Percentiles rank a stretch among this genome's conserved stretches.
Evolutionary conservation across 2,888 invertebrate species (phyloP).

Genomic region (Pseudolycoriella hygida): DNA sequence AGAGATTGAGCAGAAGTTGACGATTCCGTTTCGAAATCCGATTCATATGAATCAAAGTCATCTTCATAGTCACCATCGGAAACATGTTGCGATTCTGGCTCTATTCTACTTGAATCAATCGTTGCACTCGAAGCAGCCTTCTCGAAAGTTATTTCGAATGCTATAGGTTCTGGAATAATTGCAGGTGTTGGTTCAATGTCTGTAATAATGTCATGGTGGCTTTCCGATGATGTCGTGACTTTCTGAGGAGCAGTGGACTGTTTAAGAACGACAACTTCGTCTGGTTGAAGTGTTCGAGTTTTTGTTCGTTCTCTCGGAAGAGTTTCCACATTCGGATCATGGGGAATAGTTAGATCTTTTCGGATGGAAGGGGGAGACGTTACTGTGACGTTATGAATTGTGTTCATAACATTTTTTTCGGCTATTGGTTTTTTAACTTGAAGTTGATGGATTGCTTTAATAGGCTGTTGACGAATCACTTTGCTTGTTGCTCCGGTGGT

Average conservation of each 20-base stretch:
- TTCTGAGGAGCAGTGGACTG: neutral
- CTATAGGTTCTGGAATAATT: slow-evolving; percentile 6
- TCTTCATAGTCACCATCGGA: slow-evolving; percentile 29
- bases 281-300: slow-evolving; percentile 20
- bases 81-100: neutral
- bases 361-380: slow-evolving; percentile 24
- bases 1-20: slow-evolving; percentile 11
- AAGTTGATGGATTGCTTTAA: slow-evolving; percentile 1
- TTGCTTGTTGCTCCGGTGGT: neutral
- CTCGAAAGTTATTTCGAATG: neutral
- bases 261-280: slow-evolving; percentile 21
- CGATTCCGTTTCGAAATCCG: slow-evolving; percentile 32
- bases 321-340: neutral
- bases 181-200: slow-evolving; percentile 1
- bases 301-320: slow-evolving; percentile 9
- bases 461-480: slow-evolving; percentile 7
- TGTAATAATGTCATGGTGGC: neutral
- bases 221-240: neutral
- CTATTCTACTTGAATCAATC: slow-evolving; percentile 9
- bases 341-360: slow-evolving; percentile 10
- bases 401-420: slow-evolving; percentile 24
- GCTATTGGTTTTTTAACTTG: slow-evolving; percentile 4
- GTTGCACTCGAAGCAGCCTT: neutral
- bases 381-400: slow-evolving; percentile 27
- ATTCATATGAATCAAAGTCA: slow-evolving; percentile 39